Conservation (phyloP, 2,797 vertebrate genomes). For the Brachyalestes nurse region DNA sequence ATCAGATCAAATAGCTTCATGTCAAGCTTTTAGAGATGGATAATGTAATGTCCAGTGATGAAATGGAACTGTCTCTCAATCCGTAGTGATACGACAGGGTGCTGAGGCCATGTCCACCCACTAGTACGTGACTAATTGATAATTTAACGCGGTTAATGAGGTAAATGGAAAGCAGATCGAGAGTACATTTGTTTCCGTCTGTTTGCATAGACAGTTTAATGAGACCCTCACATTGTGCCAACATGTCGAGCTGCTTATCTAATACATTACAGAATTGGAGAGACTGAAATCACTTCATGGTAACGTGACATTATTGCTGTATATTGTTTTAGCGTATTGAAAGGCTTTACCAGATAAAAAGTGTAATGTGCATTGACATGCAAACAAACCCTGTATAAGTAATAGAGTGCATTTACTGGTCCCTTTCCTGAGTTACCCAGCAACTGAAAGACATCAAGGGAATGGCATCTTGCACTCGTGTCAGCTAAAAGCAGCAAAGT, state of each 20-base stretch:
- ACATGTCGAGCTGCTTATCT: conserved; percentile 27
- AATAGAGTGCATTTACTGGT: not conserved
- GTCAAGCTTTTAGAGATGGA: conserved; percentile 10
- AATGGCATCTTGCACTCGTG: conserved; percentile 14
- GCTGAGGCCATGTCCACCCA: conserved; percentile 36
- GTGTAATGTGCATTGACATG: conserved; percentile 1
- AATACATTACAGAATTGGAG: conserved; percentile 8
- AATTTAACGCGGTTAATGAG: conserved; percentile 53
- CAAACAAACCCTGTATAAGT: conserved; percentile 12
- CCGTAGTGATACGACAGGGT: conserved; percentile 31
- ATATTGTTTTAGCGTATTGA: conserved; percentile 6
- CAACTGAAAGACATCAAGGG: conserved; percentile 24
- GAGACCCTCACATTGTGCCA: conserved; percentile 30
- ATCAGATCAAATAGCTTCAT: not conserved
- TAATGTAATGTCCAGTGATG: not conserved
- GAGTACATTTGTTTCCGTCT: conserved; percentile 36
- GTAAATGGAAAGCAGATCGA: conserved; percentile 42
- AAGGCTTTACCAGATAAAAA: not conserved
- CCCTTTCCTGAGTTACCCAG: not conserved
- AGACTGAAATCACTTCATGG: conserved; percentile 1
- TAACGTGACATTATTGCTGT: conserved; percentile 10
- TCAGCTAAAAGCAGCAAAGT: conserved; percentile 17
- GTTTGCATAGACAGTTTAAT: conserved; percentile 51
- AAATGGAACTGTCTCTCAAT: conserved; percentile 27
- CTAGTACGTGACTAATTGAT: conserved; percentile 46